phyloP scores from a whole-genome alignment of 2,797 vertebrate genomes.

The Rhincodon typus region DNA sequence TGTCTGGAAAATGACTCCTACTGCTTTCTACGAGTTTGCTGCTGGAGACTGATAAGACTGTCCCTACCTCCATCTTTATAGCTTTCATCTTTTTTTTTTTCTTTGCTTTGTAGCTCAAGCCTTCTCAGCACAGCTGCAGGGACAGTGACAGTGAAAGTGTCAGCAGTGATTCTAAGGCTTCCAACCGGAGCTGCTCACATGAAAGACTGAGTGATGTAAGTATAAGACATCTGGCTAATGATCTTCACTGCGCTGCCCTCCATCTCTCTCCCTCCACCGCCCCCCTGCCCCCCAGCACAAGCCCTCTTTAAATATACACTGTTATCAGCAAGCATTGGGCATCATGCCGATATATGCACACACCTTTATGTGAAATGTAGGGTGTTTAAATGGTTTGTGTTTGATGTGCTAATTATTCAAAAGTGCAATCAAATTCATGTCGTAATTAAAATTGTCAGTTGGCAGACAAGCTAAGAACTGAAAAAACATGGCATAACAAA shows the following conservation, averaged over 20 bases:
- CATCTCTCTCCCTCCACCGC: conserved; percentile 43
- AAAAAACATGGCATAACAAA: conserved; percentile 82
- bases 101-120: conserved; percentile 68
- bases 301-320: conserved; percentile 3
- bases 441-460: conserved; percentile 96
- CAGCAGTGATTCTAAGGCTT: conserved; percentile 77
- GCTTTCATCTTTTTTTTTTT: neutral
- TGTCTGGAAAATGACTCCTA: conserved; percentile 60
- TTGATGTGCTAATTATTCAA: conserved; percentile 75
- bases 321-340: neutral
- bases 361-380: conserved; percentile 43
- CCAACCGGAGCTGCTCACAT: conserved; percentile 76
- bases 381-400: conserved; percentile 64
- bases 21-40: conserved; percentile 56
- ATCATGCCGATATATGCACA: conserved; percentile 14
- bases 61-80: neutral
- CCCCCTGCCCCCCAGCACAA: conserved; percentile 24
- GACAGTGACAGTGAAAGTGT: conserved; percentile 84
- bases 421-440: conserved; percentile 84
- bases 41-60: neutral
- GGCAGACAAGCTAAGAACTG: conserved; percentile 78
- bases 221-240: conserved; percentile 48
- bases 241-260: conserved; percentile 42
- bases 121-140: conserved; percentile 80
- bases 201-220: conserved; percentile 83